Conservation (phyloP, 2,888 invertebrate species). For the Drosophila villosipedis region DNA sequence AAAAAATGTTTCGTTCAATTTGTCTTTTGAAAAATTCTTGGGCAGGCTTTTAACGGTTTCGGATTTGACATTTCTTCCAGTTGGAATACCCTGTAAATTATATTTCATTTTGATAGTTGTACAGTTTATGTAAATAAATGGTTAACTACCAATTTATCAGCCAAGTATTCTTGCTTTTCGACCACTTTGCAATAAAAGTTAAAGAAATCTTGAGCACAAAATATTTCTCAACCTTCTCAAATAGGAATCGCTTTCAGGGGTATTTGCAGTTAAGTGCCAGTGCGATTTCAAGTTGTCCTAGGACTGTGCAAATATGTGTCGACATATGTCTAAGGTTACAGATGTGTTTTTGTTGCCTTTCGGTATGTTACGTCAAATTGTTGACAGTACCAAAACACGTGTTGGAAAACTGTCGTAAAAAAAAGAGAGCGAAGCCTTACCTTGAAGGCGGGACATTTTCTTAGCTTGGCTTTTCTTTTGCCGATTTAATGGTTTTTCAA, state of each 20-base stretch:
- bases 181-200: background rate
- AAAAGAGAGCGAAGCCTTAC: slow-evolving; percentile 30
- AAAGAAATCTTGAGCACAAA: background rate
- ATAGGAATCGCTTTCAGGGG: background rate
- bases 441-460: slow-evolving; percentile 41
- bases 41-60: slow-evolving; percentile 8
- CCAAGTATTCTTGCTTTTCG: background rate
- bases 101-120: background rate
- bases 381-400: slow-evolving; percentile 75
- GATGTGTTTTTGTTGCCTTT: slow-evolving; percentile 17
- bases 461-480: slow-evolving; percentile 18
- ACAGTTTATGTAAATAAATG: background rate
- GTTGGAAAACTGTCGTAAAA: slow-evolving; percentile 63
- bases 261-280: slow-evolving; percentile 4
- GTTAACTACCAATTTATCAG: background rate
- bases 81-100: slow-evolving; percentile 24
- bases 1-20: background rate
- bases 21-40: slow-evolving; percentile 22
- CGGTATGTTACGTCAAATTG: slow-evolving; percentile 61
- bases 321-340: slow-evolving; percentile 33
- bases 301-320: slow-evolving; percentile 52
- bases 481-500: slow-evolving; percentile 67
- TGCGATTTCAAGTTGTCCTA: background rate
- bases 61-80: slow-evolving; percentile 11
- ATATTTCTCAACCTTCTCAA: background rate